Evolutionary conservation across 2,797 vertebrate species (phyloP), one percentile per base, ranked within the genome.

Genomic region (Apogon hyalosoma): DNA sequence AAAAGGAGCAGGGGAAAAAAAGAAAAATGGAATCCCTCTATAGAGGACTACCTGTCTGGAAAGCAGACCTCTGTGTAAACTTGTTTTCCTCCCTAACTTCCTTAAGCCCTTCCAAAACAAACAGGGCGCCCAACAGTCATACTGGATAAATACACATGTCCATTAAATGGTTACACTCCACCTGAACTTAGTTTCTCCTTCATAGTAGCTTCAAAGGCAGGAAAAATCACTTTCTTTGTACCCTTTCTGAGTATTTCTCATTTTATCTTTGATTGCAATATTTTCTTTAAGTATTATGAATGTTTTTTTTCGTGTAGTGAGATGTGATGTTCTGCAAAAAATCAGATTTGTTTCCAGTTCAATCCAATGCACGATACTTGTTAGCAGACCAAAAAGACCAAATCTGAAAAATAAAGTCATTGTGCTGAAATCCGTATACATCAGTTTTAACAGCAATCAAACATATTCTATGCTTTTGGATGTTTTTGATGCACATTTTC

Each of bases 1-100:
- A 81, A 81, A 84, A 75, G 74, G 71, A 18, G 71, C 63, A 62
- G 56, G 9, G 33, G 13, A 53, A 71, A 78, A 75, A 82, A 64
- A 69, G 69, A 62, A 80, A 88, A 82, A 69, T 61, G 75, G 78
- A 83, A 71, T 73, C 70, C 38, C 72, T 76, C 86, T 80, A 90
- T 88, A 92, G 89, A 90, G 85, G 82, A 65, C 78, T 93, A 92
- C 91, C 92, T 92, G 92, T 92, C 83, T 90, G 75, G 69, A 79
- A 78, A 60, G 83, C 86, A 88, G 85, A 90, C 90, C 83, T 90
- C 79, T 87, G 82, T 80, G 87, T 91, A 92, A 93, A 93, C 90
- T 91, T 92, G 90, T 93, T 92, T 93, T 93, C 91, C 87, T 91
- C 84, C 85, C 83, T 82, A 69, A 92, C 90, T 93, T 94, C 93